Evolutionary conservation across 2,888 invertebrate genomes (phyloP), one percentile per base, ranked within the genome.

Genomic region (Leistus spinibarbis): DNA sequence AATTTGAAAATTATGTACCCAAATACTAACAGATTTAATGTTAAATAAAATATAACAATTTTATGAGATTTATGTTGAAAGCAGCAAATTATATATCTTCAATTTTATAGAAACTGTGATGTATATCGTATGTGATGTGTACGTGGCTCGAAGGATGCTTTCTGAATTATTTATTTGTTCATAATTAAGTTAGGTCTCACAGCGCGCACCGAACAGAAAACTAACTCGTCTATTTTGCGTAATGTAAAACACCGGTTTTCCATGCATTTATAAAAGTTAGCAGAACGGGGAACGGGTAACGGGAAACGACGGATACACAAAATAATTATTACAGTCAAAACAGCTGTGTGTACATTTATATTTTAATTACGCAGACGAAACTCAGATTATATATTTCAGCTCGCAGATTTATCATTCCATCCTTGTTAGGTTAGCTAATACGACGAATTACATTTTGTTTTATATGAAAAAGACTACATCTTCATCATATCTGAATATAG

Each of bases 151-250:
- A 22, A 20, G 22, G 19, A 20, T 16, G 54, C 16, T 22, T 20
- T n/a, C 19, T 67, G 20, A 67, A 67, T 67, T 67, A 67, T 67
- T 67, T 67, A 67, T 67, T 67, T 67, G 54, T 67, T 54, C 67
- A 67, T 67, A 67, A 67, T 67, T 67, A 67, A 67, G 67, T 67
- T 67, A 23, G 54, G 16, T 53, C 20, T 53, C 40, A 54, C 17
- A 17, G n/a, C 17, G n/a, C 5, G n/a, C 40, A 53, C 65, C 20
- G 54, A n/a, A 17, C 53, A n/a, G 60, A 10, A 22, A 60, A 60
- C 60, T 60, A 19, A 16, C 22, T 65, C 27, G 24, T 10, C 27
- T 54, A 67, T 54, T 54, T 19, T 54, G 19, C 9, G 22, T 54
- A 54, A 66, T 54, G 54, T 13, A 54, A 67, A 67, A 67, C 54